Evolutionary conservation across 2,888 invertebrate species (phyloP).

Genomic region (Sinhomidia bicolor): DNA sequence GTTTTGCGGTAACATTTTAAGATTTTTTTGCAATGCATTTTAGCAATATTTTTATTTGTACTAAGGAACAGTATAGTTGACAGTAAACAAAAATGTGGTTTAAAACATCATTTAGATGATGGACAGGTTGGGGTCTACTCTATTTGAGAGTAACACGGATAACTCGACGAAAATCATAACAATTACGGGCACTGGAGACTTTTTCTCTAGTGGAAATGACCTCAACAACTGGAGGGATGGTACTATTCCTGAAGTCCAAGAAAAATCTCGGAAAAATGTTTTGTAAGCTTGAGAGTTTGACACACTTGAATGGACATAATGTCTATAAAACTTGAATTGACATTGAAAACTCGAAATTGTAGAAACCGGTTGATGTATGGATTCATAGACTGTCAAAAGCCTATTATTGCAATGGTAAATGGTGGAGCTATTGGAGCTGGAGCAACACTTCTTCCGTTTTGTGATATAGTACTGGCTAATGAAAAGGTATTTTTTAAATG

Average conservation of each 20-base stretch:
- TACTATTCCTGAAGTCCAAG: constrained; percentile 16
- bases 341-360: no score
- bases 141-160: constrained; percentile 48
- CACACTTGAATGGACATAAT: no score
- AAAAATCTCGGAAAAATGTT: constrained; percentile 59
- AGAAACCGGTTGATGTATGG: constrained; percentile 54
- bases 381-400: constrained; percentile 57
- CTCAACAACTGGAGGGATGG: constrained; percentile 52
- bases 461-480: constrained; percentile 59
- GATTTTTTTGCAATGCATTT: no score
- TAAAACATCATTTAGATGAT: no score
- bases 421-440: constrained; percentile 55
- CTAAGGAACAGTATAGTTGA: no score
- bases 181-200: constrained; percentile 44
- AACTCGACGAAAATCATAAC: constrained; percentile 47
- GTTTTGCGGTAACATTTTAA: constrained; percentile 5
- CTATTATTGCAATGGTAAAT: constrained; percentile 61
- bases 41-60: no score
- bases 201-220: constrained; percentile 62
- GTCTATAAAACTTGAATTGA: no score
- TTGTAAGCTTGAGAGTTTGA: constrained; percentile 40
- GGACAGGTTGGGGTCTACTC: constrained; percentile 42
- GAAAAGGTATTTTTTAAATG: constrained; percentile 47
- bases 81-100: no score
- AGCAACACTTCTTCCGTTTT: constrained; percentile 53